These are phyloP conservation scores for Sciurus carolinensis DNA, from an alignment of 2,797 vertebrate genomes.

Conservation along the genomic window DNA sequence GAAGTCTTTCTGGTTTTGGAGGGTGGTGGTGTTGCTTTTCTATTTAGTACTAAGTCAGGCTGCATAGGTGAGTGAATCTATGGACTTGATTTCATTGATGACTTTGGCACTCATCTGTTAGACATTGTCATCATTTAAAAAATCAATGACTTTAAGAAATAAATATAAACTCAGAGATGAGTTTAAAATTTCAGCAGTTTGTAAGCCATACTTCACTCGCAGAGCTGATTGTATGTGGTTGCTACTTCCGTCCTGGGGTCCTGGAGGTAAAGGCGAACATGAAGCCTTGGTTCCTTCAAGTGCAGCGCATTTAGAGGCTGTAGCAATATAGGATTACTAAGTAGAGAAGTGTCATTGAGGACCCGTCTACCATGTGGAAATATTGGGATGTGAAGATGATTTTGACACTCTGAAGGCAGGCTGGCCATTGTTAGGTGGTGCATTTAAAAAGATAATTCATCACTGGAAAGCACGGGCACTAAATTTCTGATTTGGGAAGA, in stretches of 20 bases:
- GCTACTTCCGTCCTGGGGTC: background rate
- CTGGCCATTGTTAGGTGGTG: background rate
- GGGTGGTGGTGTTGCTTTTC: background rate
- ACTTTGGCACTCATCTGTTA: background rate
- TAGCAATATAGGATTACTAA: background rate
- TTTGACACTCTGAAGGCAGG: background rate
- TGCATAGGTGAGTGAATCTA: background rate
- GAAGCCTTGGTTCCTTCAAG: background rate
- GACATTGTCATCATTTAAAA: constrained; percentile 19
- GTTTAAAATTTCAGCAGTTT: background rate
- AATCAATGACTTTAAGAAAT: constrained; percentile 61
- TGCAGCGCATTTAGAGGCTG: background rate
- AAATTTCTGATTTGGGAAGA: background rate
- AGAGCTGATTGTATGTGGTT: background rate
- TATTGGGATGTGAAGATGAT: background rate
- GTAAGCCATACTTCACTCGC: background rate
- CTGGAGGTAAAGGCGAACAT: background rate
- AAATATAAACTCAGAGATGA: constrained; percentile 29
- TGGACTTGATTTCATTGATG: background rate
- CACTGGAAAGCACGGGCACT: background rate
- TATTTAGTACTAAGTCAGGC: background rate
- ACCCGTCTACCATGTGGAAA: background rate
- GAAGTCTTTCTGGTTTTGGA: background rate
- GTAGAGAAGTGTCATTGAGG: background rate
- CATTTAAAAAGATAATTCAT: background rate